These are phyloP conservation scores for Bicyclus anynana DNA, from an alignment of 1,140 invertebrate genomes.

Conservation along the genomic window DNA sequence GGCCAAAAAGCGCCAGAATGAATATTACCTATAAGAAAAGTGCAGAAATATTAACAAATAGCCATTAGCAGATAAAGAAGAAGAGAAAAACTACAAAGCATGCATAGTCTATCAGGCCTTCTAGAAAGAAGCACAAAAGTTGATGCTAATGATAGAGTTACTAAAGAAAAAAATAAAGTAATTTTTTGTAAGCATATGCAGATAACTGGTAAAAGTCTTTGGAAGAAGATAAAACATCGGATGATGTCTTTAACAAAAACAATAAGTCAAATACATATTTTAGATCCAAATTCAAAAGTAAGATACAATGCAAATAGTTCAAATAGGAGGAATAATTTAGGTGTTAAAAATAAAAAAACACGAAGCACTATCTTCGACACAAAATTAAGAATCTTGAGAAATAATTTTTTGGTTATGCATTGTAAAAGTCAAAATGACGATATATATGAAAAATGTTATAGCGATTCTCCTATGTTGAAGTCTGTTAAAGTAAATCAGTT, in stretches of 20 bases:
- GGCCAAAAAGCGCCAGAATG: no score
- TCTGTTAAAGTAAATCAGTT: no score
- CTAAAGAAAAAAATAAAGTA: background rate
- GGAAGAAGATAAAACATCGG: conserved; percentile 14
- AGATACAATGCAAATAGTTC: background rate
- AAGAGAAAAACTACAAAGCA: no score
- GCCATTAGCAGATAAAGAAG: no score
- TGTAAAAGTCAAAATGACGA: background rate
- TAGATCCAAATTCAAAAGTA: background rate
- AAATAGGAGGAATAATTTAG: background rate
- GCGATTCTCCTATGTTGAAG: no score
- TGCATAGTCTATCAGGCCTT: no score
- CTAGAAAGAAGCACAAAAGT: no score
- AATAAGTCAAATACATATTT: background rate
- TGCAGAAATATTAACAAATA: no score
- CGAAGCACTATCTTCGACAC: background rate
- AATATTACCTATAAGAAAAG: no score
- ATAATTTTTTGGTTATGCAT: background rate
- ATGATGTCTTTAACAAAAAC: conserved; percentile 2
- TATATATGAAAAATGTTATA: background rate
- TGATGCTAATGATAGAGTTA: background rate
- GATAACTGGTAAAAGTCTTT: conserved; percentile 17
- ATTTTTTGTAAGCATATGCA: conserved; percentile 12
- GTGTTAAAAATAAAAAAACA: background rate
- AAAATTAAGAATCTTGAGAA: background rate